These are phyloP conservation scores for Ips nitidus DNA, from an alignment of 1,140 invertebrate genomes.

Conservation along the genomic window DNA sequence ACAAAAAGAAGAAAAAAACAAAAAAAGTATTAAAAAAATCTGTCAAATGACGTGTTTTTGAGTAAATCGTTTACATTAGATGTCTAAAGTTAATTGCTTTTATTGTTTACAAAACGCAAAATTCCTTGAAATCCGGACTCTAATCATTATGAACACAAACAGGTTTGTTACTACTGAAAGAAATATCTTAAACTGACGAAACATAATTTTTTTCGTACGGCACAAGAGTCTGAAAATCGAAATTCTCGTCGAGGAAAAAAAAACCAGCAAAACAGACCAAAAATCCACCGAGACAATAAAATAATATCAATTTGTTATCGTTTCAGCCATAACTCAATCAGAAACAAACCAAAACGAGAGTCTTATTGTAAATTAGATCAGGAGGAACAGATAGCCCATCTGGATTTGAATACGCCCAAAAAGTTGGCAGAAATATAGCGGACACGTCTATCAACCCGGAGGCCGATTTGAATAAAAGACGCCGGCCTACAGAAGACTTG, in stretches of 20 bases:
- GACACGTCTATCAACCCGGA: conserved; percentile 42
- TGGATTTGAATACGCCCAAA: conserved; percentile 41
- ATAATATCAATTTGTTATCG: conserved; percentile 47
- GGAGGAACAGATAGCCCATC: conserved; percentile 37
- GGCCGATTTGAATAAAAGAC: conserved; percentile 43
- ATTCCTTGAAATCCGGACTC: too few species aligned
- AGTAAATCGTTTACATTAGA: too few species aligned
- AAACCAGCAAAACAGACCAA: background rate
- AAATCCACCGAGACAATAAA: conserved; percentile 31
- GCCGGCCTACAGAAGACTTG: conserved; percentile 29
- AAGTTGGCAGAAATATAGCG: conserved; percentile 37
- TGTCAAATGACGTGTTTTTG: too few species aligned
- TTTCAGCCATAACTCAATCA: conserved; percentile 44
- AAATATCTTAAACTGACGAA: too few species aligned
- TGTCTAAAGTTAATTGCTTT: too few species aligned
- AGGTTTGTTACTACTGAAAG: too few species aligned
- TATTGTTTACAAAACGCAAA: too few species aligned
- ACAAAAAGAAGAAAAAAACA: too few species aligned
- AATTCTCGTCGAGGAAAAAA: background rate
- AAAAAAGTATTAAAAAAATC: too few species aligned
- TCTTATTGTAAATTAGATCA: conserved; percentile 46
- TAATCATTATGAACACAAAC: too few species aligned
- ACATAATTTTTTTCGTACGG: too few species aligned
- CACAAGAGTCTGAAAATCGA: too few species aligned
- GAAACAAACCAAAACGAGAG: conserved; percentile 39